Evolutionary conservation across 2,797 vertebrate species (phyloP).

Genomic region (Xyrichtys novacula): DNA sequence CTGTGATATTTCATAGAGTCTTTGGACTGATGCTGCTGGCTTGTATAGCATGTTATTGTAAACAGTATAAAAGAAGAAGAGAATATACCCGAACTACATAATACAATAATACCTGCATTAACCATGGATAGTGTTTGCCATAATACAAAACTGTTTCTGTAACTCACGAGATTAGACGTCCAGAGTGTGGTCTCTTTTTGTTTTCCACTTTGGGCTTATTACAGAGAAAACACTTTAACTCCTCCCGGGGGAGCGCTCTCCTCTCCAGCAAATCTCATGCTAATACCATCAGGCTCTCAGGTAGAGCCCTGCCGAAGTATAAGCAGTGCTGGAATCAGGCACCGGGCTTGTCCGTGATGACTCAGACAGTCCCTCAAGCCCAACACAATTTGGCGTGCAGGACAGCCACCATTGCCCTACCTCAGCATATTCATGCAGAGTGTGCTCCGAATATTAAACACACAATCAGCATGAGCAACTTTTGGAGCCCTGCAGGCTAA

Average conservation of each 20-base stretch:
- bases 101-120: background rate
- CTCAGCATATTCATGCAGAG: conserved; percentile 68
- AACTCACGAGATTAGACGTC: conserved; percentile 32
- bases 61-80: background rate
- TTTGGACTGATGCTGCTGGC: background rate
- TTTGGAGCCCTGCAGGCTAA: conserved; percentile 42
- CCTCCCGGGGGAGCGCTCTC: conserved; percentile 45
- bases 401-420: conserved; percentile 64
- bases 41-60: background rate
- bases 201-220: conserved; percentile 43
- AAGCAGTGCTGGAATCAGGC: conserved; percentile 66
- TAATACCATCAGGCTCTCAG: conserved; percentile 58
- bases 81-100: background rate
- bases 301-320: conserved; percentile 50
- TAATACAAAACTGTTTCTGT: conserved; percentile 15
- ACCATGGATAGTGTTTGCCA: conserved; percentile 6
- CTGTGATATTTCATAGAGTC: background rate
- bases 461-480: conserved; percentile 30
- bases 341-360: conserved; percentile 69
- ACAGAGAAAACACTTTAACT: conserved; percentile 59
- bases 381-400: conserved; percentile 75
- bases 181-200: conserved; percentile 29
- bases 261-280: conserved; percentile 59
- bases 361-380: conserved; percentile 77
- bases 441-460: conserved; percentile 72